These are phyloP conservation scores for Onthophagus sagittarius DNA, from an alignment of 2,888 invertebrate species.

Conservation along the genomic window DNA sequence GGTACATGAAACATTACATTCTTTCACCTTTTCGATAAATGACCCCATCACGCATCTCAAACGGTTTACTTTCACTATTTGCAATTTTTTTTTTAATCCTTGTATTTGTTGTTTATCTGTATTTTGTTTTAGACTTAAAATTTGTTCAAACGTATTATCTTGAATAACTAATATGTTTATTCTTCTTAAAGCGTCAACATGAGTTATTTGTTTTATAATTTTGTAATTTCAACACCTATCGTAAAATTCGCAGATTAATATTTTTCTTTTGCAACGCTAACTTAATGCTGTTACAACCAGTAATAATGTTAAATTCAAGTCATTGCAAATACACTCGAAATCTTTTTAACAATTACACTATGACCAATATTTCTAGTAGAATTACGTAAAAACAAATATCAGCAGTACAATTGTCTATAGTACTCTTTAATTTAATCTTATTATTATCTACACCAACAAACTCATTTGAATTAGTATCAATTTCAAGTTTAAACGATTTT, in stretches of 20 bases:
- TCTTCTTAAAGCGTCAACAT: constrained; percentile 16
- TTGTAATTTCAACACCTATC: constrained; percentile 7
- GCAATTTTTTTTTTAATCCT: neutral
- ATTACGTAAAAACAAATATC: constrained; percentile 14
- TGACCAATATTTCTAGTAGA: constrained; percentile 20
- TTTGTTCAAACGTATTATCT: constrained; percentile 8
- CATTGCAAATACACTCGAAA: constrained; percentile 34
- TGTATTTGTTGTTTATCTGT: neutral
- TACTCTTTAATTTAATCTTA: neutral
- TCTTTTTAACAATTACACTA: constrained; percentile 32
- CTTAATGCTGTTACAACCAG: constrained; percentile 18
- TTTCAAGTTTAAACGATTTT: neutral
- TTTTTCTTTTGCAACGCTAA: constrained; percentile 13
- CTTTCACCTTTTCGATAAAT: no score
- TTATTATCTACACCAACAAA: no score
- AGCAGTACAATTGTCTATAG: neutral
- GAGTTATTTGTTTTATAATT: constrained; percentile 17
- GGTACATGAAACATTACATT: constrained; percentile 29
- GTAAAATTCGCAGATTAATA: constrained; percentile 31
- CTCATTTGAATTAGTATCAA: no score
- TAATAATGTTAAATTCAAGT: constrained; percentile 33
- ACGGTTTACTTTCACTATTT: no score
- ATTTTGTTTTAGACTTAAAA: constrained; percentile 7
- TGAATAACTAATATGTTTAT: constrained; percentile 13
- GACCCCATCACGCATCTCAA: no score